phyloP scores from a whole-genome alignment of 2,113 vertebrate species.

The Semnornis frantzii region DNA sequence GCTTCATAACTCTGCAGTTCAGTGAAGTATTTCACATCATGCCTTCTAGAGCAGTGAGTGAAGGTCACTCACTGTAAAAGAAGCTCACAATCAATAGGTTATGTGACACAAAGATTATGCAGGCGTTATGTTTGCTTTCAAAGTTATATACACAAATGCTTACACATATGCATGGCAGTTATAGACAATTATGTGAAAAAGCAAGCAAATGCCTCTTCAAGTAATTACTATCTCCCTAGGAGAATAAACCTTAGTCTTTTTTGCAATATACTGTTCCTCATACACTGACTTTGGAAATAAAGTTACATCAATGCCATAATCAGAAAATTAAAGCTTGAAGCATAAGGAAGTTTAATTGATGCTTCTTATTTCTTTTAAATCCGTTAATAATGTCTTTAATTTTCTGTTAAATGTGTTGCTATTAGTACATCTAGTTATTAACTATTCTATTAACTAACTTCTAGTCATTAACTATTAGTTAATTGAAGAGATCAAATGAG shows the following conservation, averaged over 20 bases:
- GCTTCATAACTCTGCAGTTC: neutral
- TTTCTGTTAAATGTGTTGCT: neutral
- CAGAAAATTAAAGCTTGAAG: slow-evolving; percentile 19
- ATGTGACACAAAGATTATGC: neutral
- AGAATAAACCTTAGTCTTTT: neutral
- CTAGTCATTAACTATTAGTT: too few species aligned
- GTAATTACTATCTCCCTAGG: neutral
- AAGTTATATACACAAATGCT: neutral
- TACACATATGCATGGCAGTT: neutral
- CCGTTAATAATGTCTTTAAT: neutral
- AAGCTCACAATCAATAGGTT: neutral
- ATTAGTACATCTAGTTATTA: neutral
- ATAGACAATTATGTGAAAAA: neutral
- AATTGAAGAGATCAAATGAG: neutral
- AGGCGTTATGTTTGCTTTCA: neutral
- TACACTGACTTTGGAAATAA: neutral
- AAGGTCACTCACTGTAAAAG: neutral
- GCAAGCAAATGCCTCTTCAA: neutral
- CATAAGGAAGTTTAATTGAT: slow-evolving; percentile 6
- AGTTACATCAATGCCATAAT: neutral
- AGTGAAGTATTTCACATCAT: neutral
- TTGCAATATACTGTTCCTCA: neutral
- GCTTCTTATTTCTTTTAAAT: neutral
- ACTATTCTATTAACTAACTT: too few species aligned
- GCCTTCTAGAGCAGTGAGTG: neutral